Conservation (phyloP, 2,113 vertebrate species). For the Gnathonemus longibarbis region DNA sequence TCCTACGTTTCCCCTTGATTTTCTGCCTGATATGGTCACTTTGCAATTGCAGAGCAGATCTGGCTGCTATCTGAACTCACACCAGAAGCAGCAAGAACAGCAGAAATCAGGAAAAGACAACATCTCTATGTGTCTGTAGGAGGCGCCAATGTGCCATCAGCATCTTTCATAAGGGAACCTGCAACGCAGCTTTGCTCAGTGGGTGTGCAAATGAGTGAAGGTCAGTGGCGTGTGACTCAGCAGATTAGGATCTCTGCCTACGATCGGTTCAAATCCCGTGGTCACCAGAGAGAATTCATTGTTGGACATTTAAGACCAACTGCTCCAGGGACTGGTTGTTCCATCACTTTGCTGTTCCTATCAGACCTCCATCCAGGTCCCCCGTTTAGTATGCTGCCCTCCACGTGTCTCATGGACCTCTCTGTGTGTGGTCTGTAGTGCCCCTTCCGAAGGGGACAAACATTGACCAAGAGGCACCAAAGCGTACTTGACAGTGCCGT, state of each 20-base stretch:
- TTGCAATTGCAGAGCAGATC: neutral
- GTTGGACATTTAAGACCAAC: neutral
- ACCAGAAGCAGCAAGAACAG: neutral
- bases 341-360: neutral
- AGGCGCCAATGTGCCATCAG: neutral
- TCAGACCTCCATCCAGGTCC: neutral
- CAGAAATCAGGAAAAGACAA: neutral
- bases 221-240: neutral
- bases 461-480: neutral
- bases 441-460: neutral
- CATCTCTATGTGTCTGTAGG: neutral
- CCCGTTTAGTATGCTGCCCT: neutral
- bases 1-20: neutral
- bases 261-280: neutral
- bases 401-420: neutral
- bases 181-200: neutral
- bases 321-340: neutral
- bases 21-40: neutral
- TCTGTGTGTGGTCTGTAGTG: neutral
- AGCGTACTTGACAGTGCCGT: neutral
- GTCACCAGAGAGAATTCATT: neutral
- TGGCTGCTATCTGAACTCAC: neutral
- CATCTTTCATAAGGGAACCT: neutral
- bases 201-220: neutral
- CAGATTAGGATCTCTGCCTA: neutral